Conservation (phyloP, 2,113 vertebrate species). For the Sturnira hondurensis region DNA sequence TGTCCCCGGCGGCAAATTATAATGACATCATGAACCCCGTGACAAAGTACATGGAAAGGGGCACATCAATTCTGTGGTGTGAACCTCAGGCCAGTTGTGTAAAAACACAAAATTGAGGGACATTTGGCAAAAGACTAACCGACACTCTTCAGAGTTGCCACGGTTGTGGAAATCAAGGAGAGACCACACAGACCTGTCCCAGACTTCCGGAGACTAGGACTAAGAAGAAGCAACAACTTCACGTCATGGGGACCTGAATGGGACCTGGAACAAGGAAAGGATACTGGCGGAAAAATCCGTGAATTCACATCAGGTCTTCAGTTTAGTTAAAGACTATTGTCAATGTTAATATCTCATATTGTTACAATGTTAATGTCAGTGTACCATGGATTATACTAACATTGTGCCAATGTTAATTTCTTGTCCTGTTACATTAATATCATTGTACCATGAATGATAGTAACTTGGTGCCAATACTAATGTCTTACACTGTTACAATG, state of each 20-base stretch:
- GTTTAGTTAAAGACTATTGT: background rate
- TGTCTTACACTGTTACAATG: background rate
- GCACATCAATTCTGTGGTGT: background rate
- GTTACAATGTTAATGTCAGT: background rate
- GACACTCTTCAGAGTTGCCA: background rate
- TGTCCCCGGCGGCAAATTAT: background rate
- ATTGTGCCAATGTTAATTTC: background rate
- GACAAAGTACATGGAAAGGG: too few relatives aligned
- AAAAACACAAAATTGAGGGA: background rate
- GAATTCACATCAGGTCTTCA: background rate
- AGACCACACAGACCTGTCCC: background rate
- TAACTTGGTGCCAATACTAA: background rate
- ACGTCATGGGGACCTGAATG: rapidly evolving
- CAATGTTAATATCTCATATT: background rate
- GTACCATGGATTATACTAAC: background rate
- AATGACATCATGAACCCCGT: rapidly evolving
- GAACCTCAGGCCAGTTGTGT: background rate
- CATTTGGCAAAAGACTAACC: background rate
- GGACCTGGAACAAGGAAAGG: background rate
- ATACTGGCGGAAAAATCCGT: background rate
- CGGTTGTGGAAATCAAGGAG: background rate
- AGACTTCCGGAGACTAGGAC: background rate
- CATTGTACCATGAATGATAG: background rate
- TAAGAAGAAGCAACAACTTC: background rate
- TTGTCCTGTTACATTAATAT: background rate